Evolutionary conservation across 2,113 vertebrate genomes (phyloP).

Genomic region (Tichodroma muraria): DNA sequence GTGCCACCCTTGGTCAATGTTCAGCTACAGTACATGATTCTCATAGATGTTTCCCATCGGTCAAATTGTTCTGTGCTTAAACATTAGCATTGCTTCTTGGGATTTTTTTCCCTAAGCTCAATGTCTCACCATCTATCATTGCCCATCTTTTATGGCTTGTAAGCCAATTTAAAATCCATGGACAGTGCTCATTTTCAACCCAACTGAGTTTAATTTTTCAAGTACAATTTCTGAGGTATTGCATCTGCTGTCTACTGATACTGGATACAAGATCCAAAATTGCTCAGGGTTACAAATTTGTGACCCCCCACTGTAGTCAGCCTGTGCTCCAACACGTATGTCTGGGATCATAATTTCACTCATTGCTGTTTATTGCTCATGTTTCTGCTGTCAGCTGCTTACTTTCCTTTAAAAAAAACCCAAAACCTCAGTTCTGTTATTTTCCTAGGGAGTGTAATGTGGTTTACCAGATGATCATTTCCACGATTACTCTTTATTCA

Average conservation of each 20-base stretch:
- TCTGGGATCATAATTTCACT: background rate
- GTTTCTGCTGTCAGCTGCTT: background rate
- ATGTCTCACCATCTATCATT: background rate
- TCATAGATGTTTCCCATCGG: background rate
- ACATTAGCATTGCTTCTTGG: background rate
- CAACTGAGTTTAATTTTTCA: background rate
- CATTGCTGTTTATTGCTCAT: background rate
- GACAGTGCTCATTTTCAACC: background rate
- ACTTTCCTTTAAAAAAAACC: background rate
- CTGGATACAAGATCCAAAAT: background rate
- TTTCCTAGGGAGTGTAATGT: background rate
- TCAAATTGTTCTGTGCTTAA: background rate
- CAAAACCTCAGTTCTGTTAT: background rate
- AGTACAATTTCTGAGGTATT: background rate
- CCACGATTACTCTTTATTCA: constrained; percentile 10
- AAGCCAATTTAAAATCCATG: background rate
- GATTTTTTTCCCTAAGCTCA: background rate
- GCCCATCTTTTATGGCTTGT: background rate
- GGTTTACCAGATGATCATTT: constrained; percentile 41
- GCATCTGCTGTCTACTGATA: background rate
- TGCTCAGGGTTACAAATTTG: background rate
- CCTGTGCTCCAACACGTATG: background rate
- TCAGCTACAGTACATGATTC: background rate
- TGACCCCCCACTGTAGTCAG: background rate
- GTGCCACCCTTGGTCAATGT: background rate